A percentile compares a stretch with the other conserved stretches of the same genome.
These are phyloP conservation scores for Callyntrura sp. DNA, from an alignment of 2,888 invertebrate genomes.

Conservation along the genomic window DNA sequence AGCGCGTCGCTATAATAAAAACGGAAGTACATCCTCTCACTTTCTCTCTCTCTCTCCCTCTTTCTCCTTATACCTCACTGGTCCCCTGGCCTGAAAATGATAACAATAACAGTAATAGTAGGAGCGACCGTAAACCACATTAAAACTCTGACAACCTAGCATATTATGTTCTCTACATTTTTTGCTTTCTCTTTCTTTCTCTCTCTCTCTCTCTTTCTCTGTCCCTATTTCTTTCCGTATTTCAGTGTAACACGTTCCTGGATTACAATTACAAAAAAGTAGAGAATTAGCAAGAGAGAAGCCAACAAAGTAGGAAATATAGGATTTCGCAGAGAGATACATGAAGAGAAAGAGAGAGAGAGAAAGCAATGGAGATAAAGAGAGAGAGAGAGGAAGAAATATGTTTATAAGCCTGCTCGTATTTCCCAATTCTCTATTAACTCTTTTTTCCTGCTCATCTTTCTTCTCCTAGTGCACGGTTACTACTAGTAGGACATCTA, in stretches of 20 bases:
- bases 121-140: not conserved
- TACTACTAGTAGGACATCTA: too few relatives aligned
- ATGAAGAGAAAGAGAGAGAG: not conserved
- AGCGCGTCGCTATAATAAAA: too few relatives aligned
- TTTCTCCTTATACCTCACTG: too few relatives aligned
- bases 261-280: not conserved
- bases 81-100: too few relatives aligned
- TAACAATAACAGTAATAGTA: too few relatives aligned
- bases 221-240: too few relatives aligned
- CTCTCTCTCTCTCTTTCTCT: too few relatives aligned
- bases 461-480: slow-evolving; percentile 23
- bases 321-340: slow-evolving; percentile 37
- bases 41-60: too few relatives aligned
- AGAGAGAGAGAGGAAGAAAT: too few relatives aligned
- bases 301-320: slow-evolving; percentile 6
- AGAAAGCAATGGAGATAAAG: slow-evolving; percentile 1
- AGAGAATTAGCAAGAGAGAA: not conserved
- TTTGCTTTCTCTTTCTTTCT: not conserved
- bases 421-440: slow-evolving; percentile 48
- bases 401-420: slow-evolving; percentile 29
- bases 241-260: not conserved
- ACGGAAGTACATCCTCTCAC: too few relatives aligned
- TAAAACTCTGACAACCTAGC: not conserved
- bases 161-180: too few relatives aligned
- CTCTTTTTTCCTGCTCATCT: slow-evolving; percentile 27